phyloP scores from a whole-genome alignment of 2,113 vertebrate genomes.

The Mirounga angustirostris region DNA sequence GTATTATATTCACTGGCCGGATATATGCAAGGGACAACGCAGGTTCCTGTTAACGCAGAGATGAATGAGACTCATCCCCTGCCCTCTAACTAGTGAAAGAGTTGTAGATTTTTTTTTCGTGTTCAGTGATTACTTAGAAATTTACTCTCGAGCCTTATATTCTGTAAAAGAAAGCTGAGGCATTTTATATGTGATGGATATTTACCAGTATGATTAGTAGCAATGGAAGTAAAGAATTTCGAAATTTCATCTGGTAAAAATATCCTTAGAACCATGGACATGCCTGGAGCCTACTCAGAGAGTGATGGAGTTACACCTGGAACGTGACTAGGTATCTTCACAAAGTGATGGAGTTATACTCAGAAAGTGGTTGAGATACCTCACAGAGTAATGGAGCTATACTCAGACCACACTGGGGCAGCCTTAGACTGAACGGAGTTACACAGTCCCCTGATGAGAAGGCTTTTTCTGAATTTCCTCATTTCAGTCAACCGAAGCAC shows the following conservation, averaged over 20 bases:
- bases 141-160: background rate
- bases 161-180: background rate
- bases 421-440: background rate
- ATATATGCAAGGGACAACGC: background rate
- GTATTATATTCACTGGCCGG: background rate
- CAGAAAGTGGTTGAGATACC: background rate
- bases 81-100: background rate
- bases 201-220: background rate
- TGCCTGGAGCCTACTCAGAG: background rate
- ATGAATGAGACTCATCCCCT: background rate
- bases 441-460: background rate
- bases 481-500: background rate
- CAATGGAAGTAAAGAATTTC: background rate
- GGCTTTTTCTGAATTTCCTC: background rate
- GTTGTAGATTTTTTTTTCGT: background rate
- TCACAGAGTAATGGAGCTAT: background rate
- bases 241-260: background rate
- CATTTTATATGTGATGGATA: background rate
- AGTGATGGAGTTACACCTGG: background rate
- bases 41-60: background rate
- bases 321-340: background rate
- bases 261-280: background rate
- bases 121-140: background rate
- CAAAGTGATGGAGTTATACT: background rate
- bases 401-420: background rate